Evolutionary conservation across 1,140 invertebrate genomes (phyloP).

Genomic region (Monomorium pharaonis): DNA sequence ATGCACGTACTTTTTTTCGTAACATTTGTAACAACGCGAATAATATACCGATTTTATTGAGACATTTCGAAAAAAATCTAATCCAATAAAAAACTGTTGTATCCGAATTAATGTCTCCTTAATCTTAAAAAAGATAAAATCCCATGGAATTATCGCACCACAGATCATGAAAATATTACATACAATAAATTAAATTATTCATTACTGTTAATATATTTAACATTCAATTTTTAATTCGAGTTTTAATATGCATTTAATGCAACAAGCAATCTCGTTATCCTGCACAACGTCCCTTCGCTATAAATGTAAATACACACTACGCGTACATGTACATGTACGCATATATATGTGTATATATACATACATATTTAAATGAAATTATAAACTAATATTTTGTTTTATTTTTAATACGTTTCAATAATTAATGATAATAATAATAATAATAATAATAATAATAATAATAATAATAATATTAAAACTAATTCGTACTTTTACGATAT

Average conservation of each 20-base stretch:
- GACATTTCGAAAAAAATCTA: not conserved
- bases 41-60: not conserved
- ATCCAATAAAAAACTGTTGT: not conserved
- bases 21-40: not conserved
- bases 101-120: not conserved
- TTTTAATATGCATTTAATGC: not conserved
- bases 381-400: slow-evolving; percentile 78
- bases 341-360: slow-evolving; percentile 68
- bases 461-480: slow-evolving; percentile 79
- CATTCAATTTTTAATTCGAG: not conserved
- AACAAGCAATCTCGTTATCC: slow-evolving; percentile 47
- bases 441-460: slow-evolving; percentile 77
- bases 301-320: slow-evolving; percentile 65
- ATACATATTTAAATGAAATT: slow-evolving; percentile 74
- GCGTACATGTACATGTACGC: slow-evolving; percentile 57
- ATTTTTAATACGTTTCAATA: slow-evolving; percentile 66
- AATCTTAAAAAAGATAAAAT: not conserved
- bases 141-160: not conserved
- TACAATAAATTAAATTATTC: not conserved
- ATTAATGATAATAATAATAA: slow-evolving; percentile 76
- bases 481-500: slow-evolving; percentile 69
- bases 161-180: not conserved
- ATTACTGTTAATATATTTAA: not conserved
- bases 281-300: slow-evolving; percentile 66
- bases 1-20: not conserved